These are phyloP conservation scores for Boulengeromyrus knoepffleri DNA, from an alignment of 2,113 vertebrate species.

Conservation along the genomic window DNA sequence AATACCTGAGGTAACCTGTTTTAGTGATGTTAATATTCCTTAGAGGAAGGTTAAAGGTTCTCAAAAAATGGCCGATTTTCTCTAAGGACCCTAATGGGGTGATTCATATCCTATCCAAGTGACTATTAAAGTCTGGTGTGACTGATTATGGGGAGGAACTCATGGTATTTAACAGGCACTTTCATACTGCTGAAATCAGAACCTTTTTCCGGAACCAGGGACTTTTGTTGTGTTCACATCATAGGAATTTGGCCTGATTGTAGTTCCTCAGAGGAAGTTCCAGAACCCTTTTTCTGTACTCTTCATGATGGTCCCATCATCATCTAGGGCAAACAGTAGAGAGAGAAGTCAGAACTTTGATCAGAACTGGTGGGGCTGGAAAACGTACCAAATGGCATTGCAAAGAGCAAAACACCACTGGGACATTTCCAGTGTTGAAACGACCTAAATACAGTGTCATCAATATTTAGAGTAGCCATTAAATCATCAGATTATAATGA, in stretches of 20 bases:
- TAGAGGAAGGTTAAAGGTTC: not conserved
- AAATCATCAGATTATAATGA: no score
- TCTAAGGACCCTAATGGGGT: not conserved
- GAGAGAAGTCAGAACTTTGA: no score
- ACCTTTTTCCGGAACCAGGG: not conserved
- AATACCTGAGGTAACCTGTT: not conserved
- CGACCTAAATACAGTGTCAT: no score
- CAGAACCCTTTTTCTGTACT: not conserved
- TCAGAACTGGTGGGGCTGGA: no score
- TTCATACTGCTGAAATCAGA: not conserved
- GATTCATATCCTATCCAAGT: not conserved
- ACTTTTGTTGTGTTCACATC: not conserved
- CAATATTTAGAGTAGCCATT: no score
- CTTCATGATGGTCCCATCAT: no score
- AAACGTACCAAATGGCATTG: no score
- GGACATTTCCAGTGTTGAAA: no score
- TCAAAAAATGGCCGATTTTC: not conserved
- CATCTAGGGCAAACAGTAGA: no score
- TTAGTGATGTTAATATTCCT: not conserved
- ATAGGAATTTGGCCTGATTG: not conserved
- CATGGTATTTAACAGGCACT: not conserved
- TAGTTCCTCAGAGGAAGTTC: not conserved
- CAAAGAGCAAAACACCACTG: no score
- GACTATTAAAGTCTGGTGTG: not conserved
- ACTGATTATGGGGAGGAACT: not conserved